Evolutionary conservation across 2,797 vertebrate genomes (phyloP).

Genomic region (Schizopygopsis pylzovi): DNA sequence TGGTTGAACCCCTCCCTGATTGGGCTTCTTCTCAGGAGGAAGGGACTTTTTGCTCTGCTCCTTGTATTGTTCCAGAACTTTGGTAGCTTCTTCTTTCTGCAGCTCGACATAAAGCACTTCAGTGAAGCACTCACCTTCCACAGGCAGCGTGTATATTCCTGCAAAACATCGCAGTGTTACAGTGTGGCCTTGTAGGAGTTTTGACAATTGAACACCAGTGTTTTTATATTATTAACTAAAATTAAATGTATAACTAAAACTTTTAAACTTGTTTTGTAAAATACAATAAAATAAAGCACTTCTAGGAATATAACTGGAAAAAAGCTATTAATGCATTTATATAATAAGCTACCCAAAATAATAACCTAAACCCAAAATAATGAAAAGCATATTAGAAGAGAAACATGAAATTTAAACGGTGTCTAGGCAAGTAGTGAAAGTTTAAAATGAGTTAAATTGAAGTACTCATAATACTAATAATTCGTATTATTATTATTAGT

Average conservation of each 20-base stretch:
- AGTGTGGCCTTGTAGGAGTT: neutral
- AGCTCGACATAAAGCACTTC: conserved; percentile 91
- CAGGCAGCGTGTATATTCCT: conserved; percentile 95
- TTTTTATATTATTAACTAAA: neutral
- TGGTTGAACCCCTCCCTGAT: conserved; percentile 83
- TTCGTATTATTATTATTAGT: no score
- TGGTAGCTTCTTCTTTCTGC: conserved; percentile 91
- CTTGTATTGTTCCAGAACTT: conserved; percentile 95
- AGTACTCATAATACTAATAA: neutral
- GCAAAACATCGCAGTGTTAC: neutral
- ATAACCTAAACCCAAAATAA: no score
- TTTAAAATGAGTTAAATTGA: no score
- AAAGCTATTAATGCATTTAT: neutral
- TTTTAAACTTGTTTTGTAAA: neutral
- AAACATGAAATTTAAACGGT: neutral
- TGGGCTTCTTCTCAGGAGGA: conserved; percentile 95
- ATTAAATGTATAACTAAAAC: neutral
- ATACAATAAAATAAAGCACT: neutral
- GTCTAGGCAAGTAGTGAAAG: neutral
- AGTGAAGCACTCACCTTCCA: conserved; percentile 92
- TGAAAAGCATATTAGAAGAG: neutral
- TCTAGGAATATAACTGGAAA: neutral
- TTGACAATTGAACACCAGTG: neutral
- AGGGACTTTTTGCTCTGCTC: conserved; percentile 95
- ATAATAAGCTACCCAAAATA: neutral